Evolutionary conservation across 2,797 vertebrate species (phyloP).

Genomic region (Halcyon leucocephala): DNA sequence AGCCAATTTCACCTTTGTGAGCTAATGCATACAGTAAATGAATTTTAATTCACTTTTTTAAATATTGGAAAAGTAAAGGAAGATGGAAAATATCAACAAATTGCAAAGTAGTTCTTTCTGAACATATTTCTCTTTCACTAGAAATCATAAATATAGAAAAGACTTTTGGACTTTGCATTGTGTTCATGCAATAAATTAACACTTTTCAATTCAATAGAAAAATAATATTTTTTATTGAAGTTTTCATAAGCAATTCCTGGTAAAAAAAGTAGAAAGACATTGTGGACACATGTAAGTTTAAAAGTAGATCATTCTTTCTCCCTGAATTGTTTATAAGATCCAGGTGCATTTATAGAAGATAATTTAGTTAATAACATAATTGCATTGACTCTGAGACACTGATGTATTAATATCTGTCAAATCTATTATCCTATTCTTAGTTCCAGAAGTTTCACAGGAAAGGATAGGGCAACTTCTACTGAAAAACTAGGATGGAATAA

Average conservation of each 20-base stretch:
- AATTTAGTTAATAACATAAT: neutral
- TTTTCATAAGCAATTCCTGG: neutral
- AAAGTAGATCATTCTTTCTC: neutral
- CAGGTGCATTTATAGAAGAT: neutral
- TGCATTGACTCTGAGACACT: neutral
- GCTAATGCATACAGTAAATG: neutral
- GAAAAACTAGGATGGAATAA: neutral
- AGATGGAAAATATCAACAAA: neutral
- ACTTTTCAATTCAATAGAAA: neutral
- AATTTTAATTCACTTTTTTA: neutral
- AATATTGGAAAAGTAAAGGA: neutral
- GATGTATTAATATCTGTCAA: neutral
- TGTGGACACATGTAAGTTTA: neutral
- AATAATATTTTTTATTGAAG: fast-evolving
- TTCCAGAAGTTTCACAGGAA: neutral
- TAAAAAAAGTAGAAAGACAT: neutral
- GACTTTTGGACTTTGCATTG: neutral
- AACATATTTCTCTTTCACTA: neutral
- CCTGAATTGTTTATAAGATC: neutral
- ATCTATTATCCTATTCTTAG: neutral
- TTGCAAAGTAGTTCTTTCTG: neutral
- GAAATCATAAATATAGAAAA: neutral
- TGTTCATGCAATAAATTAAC: neutral
- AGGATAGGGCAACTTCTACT: neutral
- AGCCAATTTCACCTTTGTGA: neutral